Percentiles rank a stretch among this genome's conserved stretches.
phyloP scores from a whole-genome alignment of 2,113 vertebrate species.

The Oreochromis tanganicae region DNA sequence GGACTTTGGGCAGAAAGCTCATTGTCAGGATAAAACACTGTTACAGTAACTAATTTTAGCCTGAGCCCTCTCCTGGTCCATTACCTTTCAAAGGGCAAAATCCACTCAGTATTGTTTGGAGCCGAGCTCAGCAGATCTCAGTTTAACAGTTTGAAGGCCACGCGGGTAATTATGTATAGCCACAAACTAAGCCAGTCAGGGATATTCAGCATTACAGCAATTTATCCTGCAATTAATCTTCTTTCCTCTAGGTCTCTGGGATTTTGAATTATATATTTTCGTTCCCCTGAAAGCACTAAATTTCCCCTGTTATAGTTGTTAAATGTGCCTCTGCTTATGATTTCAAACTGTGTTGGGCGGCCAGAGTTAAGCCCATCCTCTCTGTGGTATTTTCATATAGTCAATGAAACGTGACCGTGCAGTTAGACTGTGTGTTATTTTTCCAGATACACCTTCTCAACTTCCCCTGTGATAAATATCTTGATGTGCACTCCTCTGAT shows the following conservation, averaged over 20 bases:
- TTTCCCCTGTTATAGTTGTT: background rate
- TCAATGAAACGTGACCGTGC: slow-evolving; percentile 36
- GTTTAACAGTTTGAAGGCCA: slow-evolving; percentile 48
- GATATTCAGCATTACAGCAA: slow-evolving; percentile 14
- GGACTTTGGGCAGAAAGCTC: slow-evolving; percentile 42
- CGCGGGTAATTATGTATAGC: slow-evolving; percentile 35
- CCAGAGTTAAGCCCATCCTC: slow-evolving; percentile 13
- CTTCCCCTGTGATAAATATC: slow-evolving; percentile 15
- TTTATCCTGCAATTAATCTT: slow-evolving; percentile 34
- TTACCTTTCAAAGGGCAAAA: slow-evolving; percentile 36
- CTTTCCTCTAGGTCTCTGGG: background rate
- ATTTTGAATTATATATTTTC: slow-evolving; percentile 20
- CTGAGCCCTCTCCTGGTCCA: slow-evolving; percentile 13
- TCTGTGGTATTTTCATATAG: slow-evolving; percentile 42
- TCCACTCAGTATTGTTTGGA: background rate
- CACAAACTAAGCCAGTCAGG: slow-evolving; percentile 32
- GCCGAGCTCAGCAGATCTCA: slow-evolving; percentile 10
- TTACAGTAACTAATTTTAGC: slow-evolving; percentile 43
- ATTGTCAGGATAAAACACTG: slow-evolving; percentile 23
- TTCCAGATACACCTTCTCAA: slow-evolving; percentile 2
- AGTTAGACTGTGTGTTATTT: background rate
- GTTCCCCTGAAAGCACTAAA: background rate
- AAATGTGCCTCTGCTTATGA: background rate
- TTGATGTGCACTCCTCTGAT: background rate
- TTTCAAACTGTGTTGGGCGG: background rate